Percentiles rank a stretch among this genome's conserved stretches.
Conservation (phyloP, 2,113 vertebrate genomes). For the Peromyscus maniculatus region DNA sequence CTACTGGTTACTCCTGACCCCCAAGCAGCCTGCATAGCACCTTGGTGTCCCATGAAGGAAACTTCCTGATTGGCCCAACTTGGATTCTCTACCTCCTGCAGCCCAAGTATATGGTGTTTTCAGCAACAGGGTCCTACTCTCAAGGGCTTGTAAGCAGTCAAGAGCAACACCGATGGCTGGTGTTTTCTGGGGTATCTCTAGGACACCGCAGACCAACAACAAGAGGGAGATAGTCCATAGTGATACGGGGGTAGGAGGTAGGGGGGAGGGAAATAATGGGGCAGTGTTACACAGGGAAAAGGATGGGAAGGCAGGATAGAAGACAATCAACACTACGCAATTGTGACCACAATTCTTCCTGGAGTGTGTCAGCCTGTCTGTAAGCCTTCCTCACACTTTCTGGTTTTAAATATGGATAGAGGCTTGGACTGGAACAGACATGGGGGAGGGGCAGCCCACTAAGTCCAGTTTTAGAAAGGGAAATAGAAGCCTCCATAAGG, state of each 20-base stretch:
- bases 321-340: background rate
- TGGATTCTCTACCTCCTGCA: background rate
- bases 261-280: background rate
- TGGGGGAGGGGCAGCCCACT: background rate
- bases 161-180: background rate
- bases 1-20: background rate
- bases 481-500: fast-evolving
- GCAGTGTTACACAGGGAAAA: background rate
- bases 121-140: background rate
- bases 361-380: fast-evolving
- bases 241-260: too few species aligned
- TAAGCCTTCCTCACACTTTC: background rate
- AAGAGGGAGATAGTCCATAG: too few species aligned
- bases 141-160: background rate
- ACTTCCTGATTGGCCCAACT: background rate
- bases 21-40: background rate
- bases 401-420: background rate
- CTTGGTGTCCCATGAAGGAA: background rate
- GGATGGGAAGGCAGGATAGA: background rate
- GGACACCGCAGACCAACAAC: background rate
- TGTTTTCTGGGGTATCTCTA: background rate
- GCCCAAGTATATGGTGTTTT: too few species aligned
- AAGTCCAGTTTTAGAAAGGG: background rate
- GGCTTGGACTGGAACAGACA: background rate
- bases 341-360: too few species aligned